A percentile compares a stretch with the other conserved stretches of the same genome.
Conservation (phyloP, 1,140 invertebrate genomes). For the Liolophura sinensis region DNA sequence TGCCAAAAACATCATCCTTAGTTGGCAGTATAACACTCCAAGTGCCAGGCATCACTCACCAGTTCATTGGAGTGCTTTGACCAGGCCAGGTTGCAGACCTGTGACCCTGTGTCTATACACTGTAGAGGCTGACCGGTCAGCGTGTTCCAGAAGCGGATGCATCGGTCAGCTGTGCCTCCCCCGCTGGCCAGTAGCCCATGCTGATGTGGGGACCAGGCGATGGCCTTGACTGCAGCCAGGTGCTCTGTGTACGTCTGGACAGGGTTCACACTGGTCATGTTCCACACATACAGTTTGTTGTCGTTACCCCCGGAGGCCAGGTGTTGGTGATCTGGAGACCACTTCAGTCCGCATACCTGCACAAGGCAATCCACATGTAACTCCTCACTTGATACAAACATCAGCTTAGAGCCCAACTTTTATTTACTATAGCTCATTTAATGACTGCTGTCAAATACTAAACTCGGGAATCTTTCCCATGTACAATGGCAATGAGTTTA, state of each 20-base stretch:
- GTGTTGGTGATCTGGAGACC: constrained; percentile 99
- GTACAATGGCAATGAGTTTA: too few relatives aligned
- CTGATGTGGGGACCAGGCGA: constrained; percentile 99
- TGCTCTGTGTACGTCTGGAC: constrained; percentile 96
- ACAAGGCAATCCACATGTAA: constrained; percentile 13
- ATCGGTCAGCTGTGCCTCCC: constrained; percentile 94
- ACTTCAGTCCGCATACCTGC: constrained; percentile 93
- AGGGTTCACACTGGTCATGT: constrained; percentile 68
- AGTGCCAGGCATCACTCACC: constrained; percentile 62
- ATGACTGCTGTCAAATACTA: too few relatives aligned
- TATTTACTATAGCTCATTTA: too few relatives aligned
- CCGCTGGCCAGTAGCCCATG: constrained; percentile 96
- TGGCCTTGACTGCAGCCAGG: constrained; percentile 94
- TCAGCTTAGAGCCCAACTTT: too few relatives aligned
- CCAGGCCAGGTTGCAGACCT: constrained; percentile 99
- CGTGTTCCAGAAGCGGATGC: constrained; percentile 95
- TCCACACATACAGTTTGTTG: constrained; percentile 98
- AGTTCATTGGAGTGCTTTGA: constrained; percentile 98
- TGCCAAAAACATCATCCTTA: background rate
- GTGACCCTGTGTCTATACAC: constrained; percentile 97
- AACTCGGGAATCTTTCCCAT: too few relatives aligned
- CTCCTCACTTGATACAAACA: too few relatives aligned
- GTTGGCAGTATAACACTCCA: background rate
- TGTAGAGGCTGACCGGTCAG: constrained; percentile 99
- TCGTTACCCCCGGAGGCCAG: constrained; percentile 99